Base-by-base conservation (phyloP, 1,140 invertebrate genomes). In the Drosophila novamexicana region DNA sequence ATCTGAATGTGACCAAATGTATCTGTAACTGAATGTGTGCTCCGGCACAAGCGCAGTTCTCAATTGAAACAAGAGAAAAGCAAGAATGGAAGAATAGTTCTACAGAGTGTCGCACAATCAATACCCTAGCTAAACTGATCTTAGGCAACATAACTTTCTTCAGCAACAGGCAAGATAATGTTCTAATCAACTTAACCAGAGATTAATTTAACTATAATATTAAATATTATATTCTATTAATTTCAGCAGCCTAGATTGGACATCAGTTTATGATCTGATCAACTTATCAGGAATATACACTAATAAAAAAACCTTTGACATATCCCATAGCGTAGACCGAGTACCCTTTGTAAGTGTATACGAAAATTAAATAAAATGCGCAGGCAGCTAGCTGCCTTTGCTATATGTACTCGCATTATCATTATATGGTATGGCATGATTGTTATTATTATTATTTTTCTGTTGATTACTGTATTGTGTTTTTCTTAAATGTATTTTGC, bases 401-500 rank as follows among this genome's bases (percentile, higher is more conserved):
- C 44, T 44, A 2, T 29, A 32, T 8, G 54, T 44, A 44, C 54
- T 57, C 54, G 54, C 39, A 57, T 57, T 57, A 42, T 57, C 32
- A 45, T 39, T 52, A 18, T 54, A 16, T 47, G 52, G 14, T 59
- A 42, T 74, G 57, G 52, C 47, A 47, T 29, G 7, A 18, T 68
- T 56, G 16, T 71, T 64, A 54, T 53, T 52, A 40, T 50, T 61
- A 61, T 63, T 70, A 45, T 70, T 29, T 44, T 12, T 49, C 9
- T 44, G 39, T 75, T 63, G n/a, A 44, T 58, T 59, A 37, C 39
- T 56, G 50, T 40, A 49, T 62, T 68, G 34, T 40, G 8, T 57
- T 14, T n/a, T 29, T 29, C 22, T 29, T 29, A 29, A 22, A 57
- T 45, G 59, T 44, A 62, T 79, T 82, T 83, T 86, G 83, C 76